Base-by-base conservation (phyloP, 1,140 invertebrate genomes). In the Hylyphantes graminicola region DNA sequence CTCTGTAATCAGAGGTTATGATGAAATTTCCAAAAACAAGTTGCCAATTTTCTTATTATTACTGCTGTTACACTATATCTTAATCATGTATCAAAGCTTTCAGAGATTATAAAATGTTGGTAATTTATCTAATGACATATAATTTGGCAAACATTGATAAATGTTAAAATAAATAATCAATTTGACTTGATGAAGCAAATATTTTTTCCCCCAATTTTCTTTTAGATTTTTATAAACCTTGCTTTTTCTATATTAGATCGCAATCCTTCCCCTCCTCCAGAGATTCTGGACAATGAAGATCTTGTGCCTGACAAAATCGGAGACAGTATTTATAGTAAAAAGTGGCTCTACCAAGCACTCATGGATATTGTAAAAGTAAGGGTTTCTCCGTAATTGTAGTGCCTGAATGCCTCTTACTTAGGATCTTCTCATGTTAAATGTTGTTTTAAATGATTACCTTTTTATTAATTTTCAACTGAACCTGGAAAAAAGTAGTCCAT, bases 261-360 rank as follows among this genome's bases (percentile, higher is more conserved):
- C 7, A 85, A 85, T 70, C 82, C 82, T 17, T 77, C 82, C 10
- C 82, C 82, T 11, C 82, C 82, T 68, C 73, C 55, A 19, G 74
- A 75, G 15, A 17, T 85, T 2, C 48, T 77, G 6, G 11, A 63
- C 61, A 70, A 77, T 70, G 64, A 76, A 61, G 72, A 83, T 55
- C 50, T 85, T 15, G 21, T 76, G 8, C 82, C 82, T 61, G 82
- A 85, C 61, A 65, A 74, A 61, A 64, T 85, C 54, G 82, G 73
- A 10, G 57, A 85, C 11, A 85, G 50, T 77, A 19, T 77, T 0
- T 85, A 76, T 21, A 85, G 82, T 17, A 85, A 85, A 70, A 48
- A 53, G 10, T 76, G 74, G 73, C 11, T 70, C 2, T 57, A 57
- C 70, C 59, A 77, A 63, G 77, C 57, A 17, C 54, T 85, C 21